A percentile compares a stretch with the other conserved stretches of the same genome.
Conservation (phyloP, 2,797 vertebrate genomes). For the Iguana delicatissima region DNA sequence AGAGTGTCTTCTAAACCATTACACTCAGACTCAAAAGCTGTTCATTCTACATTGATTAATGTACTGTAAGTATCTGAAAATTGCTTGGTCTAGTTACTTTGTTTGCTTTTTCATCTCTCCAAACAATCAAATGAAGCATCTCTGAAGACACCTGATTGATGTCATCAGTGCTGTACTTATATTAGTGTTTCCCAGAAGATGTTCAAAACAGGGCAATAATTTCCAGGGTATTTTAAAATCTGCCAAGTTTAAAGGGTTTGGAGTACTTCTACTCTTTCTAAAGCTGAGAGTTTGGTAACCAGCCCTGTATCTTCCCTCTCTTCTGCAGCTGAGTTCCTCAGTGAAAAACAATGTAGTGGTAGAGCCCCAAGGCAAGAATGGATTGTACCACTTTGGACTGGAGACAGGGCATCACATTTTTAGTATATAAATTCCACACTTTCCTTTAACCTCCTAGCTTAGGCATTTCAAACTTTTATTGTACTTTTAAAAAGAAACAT, state of each 20-base stretch:
- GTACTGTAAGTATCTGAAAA: constrained; percentile 74
- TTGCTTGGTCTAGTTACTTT: constrained; percentile 75
- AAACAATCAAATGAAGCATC: constrained; percentile 78
- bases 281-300: background rate
- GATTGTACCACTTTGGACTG: too few species aligned
- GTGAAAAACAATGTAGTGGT: background rate
- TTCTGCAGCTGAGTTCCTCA: background rate
- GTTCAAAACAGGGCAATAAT: constrained; percentile 68
- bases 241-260: constrained; percentile 33
- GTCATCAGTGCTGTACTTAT: constrained; percentile 69
- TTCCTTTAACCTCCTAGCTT: background rate
- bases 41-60: constrained; percentile 79
- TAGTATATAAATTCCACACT: background rate
- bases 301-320: background rate
- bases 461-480: too few species aligned
- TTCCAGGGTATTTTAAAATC: constrained; percentile 69
- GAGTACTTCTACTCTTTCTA: background rate
- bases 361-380: background rate
- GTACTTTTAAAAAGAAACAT: too few species aligned
- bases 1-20: constrained; percentile 75
- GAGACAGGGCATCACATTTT: background rate
- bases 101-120: constrained; percentile 77
- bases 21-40: constrained; percentile 74
- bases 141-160: constrained; percentile 76
- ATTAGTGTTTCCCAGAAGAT: constrained; percentile 71